Evolutionary conservation across 2,888 invertebrate genomes (phyloP), one percentile per base, ranked within the genome.

Genomic region (Heterodera filipjevi): DNA sequence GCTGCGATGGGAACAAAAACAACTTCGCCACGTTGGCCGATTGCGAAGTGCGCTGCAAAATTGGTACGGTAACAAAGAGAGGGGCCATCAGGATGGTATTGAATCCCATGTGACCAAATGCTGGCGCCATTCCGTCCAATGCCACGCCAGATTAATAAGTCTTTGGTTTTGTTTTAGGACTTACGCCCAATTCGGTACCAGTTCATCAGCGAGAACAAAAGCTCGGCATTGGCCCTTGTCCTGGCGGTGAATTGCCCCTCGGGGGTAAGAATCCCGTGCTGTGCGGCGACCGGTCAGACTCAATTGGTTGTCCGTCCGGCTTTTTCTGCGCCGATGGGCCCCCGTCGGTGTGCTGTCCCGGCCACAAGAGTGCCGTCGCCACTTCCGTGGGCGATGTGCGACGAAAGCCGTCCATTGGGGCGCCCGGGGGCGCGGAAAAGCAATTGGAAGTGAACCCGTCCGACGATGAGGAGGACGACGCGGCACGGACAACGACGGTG

Each of bases 261-360:
- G 88, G 88, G 66, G 88, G 87, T 70, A 82, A 82, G 19, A 84
- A 85, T 16, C 88, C 88, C 39, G 88, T 88, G 33, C 84, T 88
- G 35, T 88, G 88, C 81, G 88, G 86, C 10, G 85, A 82, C 73
- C 79, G 78, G 35, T 86, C 86, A 22, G 88, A 88, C 39, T 86
- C 86, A 33, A 88, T 88, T 73, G 88, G 87, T 53, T 88, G 88
- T 77, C 88, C 88, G n/a, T 77, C 81, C 12, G 86, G 86, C 68
- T 88, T 84, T 81, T 86, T 84, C 79, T 88, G 88, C 79, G 81
- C 86, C 66, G 76, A 79, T 71, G 88, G 88, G 66, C 88, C 88
- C 71, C 88, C 88, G 72, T 86, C 87, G 81, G 87, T 88, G 59
- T 88, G 88, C 81, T 88, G 88, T 78, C 88, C 87, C 3, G 85